Conservation (phyloP, 2,888 invertebrate species). For the Apocheima hispidaria region DNA sequence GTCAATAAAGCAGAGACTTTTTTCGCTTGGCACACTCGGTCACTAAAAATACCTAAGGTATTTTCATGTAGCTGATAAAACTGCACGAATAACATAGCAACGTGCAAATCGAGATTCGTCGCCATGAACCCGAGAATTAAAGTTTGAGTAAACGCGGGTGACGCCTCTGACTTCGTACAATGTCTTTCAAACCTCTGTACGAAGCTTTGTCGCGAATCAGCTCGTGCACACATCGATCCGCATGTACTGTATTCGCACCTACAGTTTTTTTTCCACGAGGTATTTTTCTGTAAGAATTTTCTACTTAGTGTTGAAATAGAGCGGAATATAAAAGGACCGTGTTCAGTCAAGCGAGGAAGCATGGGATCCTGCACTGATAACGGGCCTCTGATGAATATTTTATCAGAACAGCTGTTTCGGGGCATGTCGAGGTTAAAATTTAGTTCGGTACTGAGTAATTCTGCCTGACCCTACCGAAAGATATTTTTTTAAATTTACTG, state of each 20-base stretch:
- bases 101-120: too few relatives aligned
- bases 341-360: conserved; percentile 14
- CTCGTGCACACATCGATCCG: background rate
- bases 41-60: too few relatives aligned
- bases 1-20: too few relatives aligned
- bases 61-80: too few relatives aligned
- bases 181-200: background rate
- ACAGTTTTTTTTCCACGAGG: background rate
- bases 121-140: too few relatives aligned
- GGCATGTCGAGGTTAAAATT: conserved; percentile 3
- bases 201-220: background rate
- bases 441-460: conserved; percentile 4
- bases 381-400: conserved; percentile 28
- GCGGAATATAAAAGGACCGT: conserved; percentile 6
- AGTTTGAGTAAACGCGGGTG: too few relatives aligned
- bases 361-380: conserved; percentile 19
- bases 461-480: background rate
- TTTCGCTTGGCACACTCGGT: too few relatives aligned
- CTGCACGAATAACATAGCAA: too few relatives aligned
- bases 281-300: background rate
- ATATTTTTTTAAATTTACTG: background rate
- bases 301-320: conserved; percentile 2
- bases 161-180: background rate
- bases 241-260: background rate
- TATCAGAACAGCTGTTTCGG: conserved; percentile 16